Base-by-base conservation (phyloP, 2,888 invertebrate genomes). In the Lasioglossum malachurum region DNA sequence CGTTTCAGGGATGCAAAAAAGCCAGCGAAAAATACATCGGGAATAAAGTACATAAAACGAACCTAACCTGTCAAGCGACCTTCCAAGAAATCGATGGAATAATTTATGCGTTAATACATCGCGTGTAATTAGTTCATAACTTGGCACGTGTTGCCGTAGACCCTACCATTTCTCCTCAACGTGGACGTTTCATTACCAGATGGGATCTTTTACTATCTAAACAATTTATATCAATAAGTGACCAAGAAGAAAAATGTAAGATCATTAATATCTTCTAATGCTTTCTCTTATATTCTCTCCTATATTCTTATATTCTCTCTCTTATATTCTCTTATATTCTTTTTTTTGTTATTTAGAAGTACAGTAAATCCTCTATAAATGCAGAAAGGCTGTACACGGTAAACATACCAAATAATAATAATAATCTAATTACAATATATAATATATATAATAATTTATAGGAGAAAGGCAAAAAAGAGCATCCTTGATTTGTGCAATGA, bases 71-170 rank as follows among this genome's bases (percentile, higher is more conserved):
- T 75, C 74, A 74, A 67, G 82, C 78, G 84, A 88, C 88, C 88
- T 88, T 88, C 81, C 74, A 75, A 72, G 35, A 88, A 88, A 88
- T 88, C 86, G 80, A 88, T 88, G 77, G 44, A 77, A 49, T 71
- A 57, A 41, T 49, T 88, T 76, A 77, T 44, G 76, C 81, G n/a
- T 80, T 75, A 82, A 83, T 71, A 31, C 49, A 35, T 41, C 49
- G 74, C 71, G 38, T 44, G 73, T 41, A 57, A 80, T 80, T 80
- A 73, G 19, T 80, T 80, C 44, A 14, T 35, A 76, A 76, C 46
- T 80, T 80, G n/a, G 14, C 44, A 46, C 46, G 49, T 44, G 16
- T 31, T 31, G 27, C 8, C 19, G 38, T 16, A 5, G 53, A 38
- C 38, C 4, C 16, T 74, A 31, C 16, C 38, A 14, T 0, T 46